Base-by-base conservation (phyloP, 1,140 invertebrate genomes). In the Bilobella aurantiaca region DNA sequence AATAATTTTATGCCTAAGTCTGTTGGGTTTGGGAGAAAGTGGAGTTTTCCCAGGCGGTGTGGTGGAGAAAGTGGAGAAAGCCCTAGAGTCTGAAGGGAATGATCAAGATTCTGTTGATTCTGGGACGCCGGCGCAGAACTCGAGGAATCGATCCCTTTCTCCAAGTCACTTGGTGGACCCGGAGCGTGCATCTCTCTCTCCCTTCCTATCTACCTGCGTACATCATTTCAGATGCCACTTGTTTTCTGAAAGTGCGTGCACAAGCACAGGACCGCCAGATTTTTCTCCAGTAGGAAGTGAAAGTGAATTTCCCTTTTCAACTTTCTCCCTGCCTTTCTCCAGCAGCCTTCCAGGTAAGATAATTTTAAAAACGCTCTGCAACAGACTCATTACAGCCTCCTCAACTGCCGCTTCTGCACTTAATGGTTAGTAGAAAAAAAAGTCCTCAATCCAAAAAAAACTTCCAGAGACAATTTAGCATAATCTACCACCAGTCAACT, bases 171-270 rank as follows among this genome's bases (percentile, higher is more conserved):
- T 23, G 5, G 23, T 12, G 5, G 23, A 23, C 14, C 12, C 49
- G 25, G 25, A 53, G 49, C 49, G 49, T 53, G 49, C 25, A 53
- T 53, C 25, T n/a, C n/a, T n/a, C n/a, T n/a, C n/a, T n/a, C n/a
- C n/a, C n/a, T 23, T 53, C 49, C 49, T 63, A 42, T 28, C 42
- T 67, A 67, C 66, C 66, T 67, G 66, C 66, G 66, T 67, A 67
- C 66, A 67, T 67, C 66, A 67, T 67, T 67, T 67, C 34, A 42
- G 57, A 63, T 67, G 62, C 66, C 66, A 67, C 66, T 67, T 67
- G 66, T 67, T 67, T 67, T 63, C 46, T 27, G 62, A 63, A 67
- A 63, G 66, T 67, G 66, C 62, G 66, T 67, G 62, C 32, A 57
- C 59, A 59, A 67, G 66, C 49, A 53, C n/a, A 23, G 49, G 49